Conservation (phyloP, 2,797 vertebrate species). For the Sparus aurata region DNA sequence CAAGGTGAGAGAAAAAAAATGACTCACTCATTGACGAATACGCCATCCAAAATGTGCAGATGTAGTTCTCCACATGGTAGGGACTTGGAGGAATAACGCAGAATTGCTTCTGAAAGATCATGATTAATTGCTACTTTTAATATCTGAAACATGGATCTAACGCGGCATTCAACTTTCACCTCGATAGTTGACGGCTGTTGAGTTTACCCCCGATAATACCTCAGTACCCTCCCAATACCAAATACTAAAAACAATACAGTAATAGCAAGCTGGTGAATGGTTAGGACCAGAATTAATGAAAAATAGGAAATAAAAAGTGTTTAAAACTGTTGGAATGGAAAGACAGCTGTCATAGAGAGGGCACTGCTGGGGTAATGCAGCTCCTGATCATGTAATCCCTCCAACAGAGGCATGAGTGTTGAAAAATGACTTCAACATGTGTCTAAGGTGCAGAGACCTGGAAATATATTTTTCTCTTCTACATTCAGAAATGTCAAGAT, state of each 20-base stretch:
- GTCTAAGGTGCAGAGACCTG: neutral
- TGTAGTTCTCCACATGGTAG: neutral
- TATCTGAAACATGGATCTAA: neutral
- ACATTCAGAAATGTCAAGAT: neutral
- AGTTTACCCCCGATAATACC: too few relatives aligned
- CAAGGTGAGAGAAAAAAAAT: conserved; percentile 28
- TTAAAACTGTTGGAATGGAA: neutral
- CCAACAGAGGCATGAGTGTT: neutral
- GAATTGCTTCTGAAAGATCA: neutral
- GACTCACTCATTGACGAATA: neutral
- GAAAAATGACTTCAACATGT: neutral
- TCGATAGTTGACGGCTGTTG: neutral
- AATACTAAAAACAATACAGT: too few relatives aligned
- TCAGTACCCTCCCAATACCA: too few relatives aligned
- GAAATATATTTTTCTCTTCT: neutral
- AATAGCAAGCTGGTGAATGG: neutral
- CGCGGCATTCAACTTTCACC: neutral
- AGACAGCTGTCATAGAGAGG: neutral
- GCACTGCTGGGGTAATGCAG: neutral
- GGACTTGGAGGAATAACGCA: too few relatives aligned
- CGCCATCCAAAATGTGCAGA: neutral
- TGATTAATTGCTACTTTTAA: neutral
- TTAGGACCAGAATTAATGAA: neutral
- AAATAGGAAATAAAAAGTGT: neutral
- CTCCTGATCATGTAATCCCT: neutral